Conservation (phyloP, 2,888 invertebrate genomes). For the Sinopyrophorus schimmeli region DNA sequence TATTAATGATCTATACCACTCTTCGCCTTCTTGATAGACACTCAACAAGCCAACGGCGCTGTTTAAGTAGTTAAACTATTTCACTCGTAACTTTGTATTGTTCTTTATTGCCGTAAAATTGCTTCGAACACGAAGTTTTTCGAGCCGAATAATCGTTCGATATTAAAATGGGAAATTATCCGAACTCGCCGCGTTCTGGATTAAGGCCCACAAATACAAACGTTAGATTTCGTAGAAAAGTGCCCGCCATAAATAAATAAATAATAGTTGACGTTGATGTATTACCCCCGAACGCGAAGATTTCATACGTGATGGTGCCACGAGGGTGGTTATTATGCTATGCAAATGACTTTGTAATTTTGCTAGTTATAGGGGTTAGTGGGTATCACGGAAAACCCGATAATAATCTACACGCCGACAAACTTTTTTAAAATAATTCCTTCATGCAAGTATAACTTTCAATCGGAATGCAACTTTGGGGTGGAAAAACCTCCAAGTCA, state of each 20-base stretch:
- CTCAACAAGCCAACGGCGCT: neutral
- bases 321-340: slow-evolving; percentile 13
- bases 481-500: neutral
- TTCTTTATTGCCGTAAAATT: too few species aligned
- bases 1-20: slow-evolving; percentile 13
- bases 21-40: slow-evolving; percentile 12
- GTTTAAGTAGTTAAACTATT: too few species aligned
- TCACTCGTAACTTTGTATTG: too few species aligned
- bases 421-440: slow-evolving; percentile 9
- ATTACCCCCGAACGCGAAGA: slow-evolving; percentile 18
- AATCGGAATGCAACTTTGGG: slow-evolving; percentile 4
- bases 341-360: slow-evolving; percentile 20
- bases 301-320: slow-evolving; percentile 19
- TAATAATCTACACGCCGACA: slow-evolving; percentile 10
- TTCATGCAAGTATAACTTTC: neutral
- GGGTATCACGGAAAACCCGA: slow-evolving; percentile 15
- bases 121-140: too few species aligned
- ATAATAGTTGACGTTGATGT: slow-evolving; percentile 22
- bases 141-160: too few species aligned
- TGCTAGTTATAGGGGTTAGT: slow-evolving; percentile 18
- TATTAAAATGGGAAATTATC: slow-evolving; percentile 2
- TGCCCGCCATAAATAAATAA: slow-evolving; percentile 17
- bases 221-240: slow-evolving; percentile 10
- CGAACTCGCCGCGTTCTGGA: slow-evolving; percentile 6
- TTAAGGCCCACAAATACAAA: too few species aligned